A percentile compares a stretch with the other conserved stretches of the same genome.
Conservation (phyloP, 2,797 vertebrate species). For the Fistularia commersonii region DNA sequence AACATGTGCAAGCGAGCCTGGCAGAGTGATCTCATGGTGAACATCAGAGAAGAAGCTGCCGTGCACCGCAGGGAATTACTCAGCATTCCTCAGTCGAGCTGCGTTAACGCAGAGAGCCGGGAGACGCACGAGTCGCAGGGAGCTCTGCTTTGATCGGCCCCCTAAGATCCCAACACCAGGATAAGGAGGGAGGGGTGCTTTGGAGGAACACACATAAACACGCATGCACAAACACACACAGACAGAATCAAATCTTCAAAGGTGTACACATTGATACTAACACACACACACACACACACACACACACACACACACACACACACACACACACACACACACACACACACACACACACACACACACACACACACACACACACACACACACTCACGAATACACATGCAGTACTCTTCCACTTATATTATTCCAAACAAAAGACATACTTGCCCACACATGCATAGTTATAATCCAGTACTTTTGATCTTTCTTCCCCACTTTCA, state of each 20-base stretch:
- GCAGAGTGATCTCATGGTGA: constrained; percentile 17
- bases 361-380: too few species aligned
- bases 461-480: constrained; percentile 30
- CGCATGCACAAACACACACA: constrained; percentile 3
- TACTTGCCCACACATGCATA: constrained; percentile 29
- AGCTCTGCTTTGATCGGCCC: constrained; percentile 46
- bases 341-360: too few species aligned
- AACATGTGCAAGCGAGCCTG: constrained; percentile 13
- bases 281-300: too few species aligned
- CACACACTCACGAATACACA: too few species aligned
- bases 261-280: background rate
- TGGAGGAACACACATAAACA: constrained; percentile 16
- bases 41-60: constrained; percentile 35
- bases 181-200: constrained; percentile 26
- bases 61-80: constrained; percentile 51
- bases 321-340: too few species aligned
- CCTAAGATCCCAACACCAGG: constrained; percentile 23
- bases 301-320: too few species aligned
- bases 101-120: constrained; percentile 22
- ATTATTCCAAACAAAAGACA: constrained; percentile 36
- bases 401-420: constrained; percentile 5
- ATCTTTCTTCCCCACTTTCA: constrained; percentile 10
- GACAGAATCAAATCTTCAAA: constrained; percentile 29
- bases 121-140: constrained; percentile 24
- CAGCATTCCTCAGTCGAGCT: constrained; percentile 43